Percentiles rank a stretch among this genome's conserved stretches.
phyloP scores from a whole-genome alignment of 2,888 invertebrate species.

The Drosophila atroscutellata region DNA sequence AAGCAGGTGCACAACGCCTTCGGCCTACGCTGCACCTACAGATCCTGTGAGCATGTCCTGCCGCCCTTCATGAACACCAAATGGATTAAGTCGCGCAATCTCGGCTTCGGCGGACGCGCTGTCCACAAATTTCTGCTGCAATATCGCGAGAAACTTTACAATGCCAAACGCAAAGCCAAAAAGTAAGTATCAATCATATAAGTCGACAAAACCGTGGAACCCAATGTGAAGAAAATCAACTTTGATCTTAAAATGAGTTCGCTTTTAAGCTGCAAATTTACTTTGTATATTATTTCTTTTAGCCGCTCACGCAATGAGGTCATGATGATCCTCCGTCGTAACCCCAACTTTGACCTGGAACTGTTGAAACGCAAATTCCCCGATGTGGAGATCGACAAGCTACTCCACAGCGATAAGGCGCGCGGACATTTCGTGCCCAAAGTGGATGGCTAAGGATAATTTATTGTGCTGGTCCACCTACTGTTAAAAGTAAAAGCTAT shows the following conservation, averaged over 20 bases:
- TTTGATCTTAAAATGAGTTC: not conserved
- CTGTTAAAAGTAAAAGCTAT: conserved; percentile 42
- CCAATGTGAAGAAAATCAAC: not conserved
- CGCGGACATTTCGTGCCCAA: conserved; percentile 88
- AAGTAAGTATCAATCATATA: conserved; percentile 84
- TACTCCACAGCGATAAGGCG: conserved; percentile 86
- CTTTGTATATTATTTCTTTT: conserved; percentile 28
- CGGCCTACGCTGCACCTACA: conserved; percentile 87
- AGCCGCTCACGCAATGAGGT: conserved; percentile 89
- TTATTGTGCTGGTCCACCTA: conserved; percentile 8
- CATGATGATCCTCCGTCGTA: conserved; percentile 89
- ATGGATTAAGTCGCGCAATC: conserved; percentile 87
- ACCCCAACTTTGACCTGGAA: conserved; percentile 91
- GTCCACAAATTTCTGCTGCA: conserved; percentile 88
- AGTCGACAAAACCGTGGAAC: not conserved
- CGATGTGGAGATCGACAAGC: conserved; percentile 89
- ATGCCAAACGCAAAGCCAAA: conserved; percentile 86
- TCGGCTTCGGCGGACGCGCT: conserved; percentile 87
- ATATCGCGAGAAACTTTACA: conserved; percentile 89
- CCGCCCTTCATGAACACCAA: conserved; percentile 89
- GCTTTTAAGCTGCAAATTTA: not conserved
- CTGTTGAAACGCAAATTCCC: conserved; percentile 91
- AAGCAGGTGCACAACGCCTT: conserved; percentile 87
- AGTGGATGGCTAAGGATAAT: conserved; percentile 58
- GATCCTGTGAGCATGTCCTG: conserved; percentile 87